Evolutionary conservation across 2,888 invertebrate genomes (phyloP), one percentile per base, ranked within the genome.

Genomic region (Plutella xylostella): DNA sequence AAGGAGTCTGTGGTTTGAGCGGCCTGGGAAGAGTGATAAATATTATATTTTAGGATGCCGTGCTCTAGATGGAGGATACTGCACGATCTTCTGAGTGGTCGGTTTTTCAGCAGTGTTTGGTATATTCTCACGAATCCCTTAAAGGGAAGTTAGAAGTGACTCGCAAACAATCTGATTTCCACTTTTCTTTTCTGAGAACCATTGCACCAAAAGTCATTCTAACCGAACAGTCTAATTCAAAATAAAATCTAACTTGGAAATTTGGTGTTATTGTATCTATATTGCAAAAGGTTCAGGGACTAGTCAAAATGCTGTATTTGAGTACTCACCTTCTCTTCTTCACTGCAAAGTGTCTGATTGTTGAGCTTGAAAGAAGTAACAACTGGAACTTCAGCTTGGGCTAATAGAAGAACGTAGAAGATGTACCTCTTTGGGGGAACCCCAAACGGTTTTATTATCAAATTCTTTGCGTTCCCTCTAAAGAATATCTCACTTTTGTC

Each of bases 301-400:
- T 15, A 17, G 22, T 31, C 12, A 2, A 22, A 14, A 35, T n/a
- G 19, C 9, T 30, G 5, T 21, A 21, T 43, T 17, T 17, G 12
- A 37, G 9, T 25, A 37, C 53, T 52, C 56, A 79, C 82, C 72
- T 76, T 80, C 20, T 76, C 63, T 25, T 48, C 53, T 2, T 65
- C 66, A 53, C 69, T 62, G 42, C 82, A 82, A 15, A 80, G 56
- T n/a, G 60, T 65, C 4, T 66, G 56, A 45, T 71, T 66, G 50
- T 82, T 82, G 15, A 80, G 48, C 15, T 56, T 48, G 31, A 82
- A 61, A 28, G 55, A 53, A 1, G 54, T 55, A 0, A 80, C 65
- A 7, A 50, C 46, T 0, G 80, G 80, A 2, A 72, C 61, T 43
- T 55, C 60, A 4, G 56, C 54, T 38, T 63, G 66, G 15, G 50